Evolutionary conservation across 2,113 vertebrate genomes (phyloP).

Genomic region (Pycnonotus jocosus): DNA sequence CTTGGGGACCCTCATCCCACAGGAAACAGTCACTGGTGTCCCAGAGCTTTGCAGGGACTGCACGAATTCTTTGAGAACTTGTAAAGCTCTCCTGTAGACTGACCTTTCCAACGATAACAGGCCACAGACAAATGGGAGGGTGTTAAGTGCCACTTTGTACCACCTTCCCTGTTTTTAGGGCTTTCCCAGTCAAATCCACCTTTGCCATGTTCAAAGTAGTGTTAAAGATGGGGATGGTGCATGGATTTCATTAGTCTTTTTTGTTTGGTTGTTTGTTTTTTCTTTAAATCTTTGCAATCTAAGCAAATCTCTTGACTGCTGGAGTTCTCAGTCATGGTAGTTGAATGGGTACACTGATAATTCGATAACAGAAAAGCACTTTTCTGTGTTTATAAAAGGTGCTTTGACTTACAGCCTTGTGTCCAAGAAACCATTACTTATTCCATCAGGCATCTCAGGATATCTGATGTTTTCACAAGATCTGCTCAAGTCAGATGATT

Average conservation of each 20-base stretch:
- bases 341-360: neutral
- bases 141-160: fast-evolving
- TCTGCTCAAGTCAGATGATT: neutral
- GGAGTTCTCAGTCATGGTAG: neutral
- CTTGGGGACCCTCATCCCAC: fast-evolving
- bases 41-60: fast-evolving
- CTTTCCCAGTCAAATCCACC: neutral
- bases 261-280: too few species aligned
- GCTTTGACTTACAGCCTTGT: neutral
- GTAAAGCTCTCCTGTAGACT: too few species aligned
- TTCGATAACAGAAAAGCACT: neutral
- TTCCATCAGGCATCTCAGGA: neutral
- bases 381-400: neutral
- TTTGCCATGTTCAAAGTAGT: fast-evolving
- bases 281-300: neutral
- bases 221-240: too few species aligned
- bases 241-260: neutral
- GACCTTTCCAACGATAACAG: fast-evolving
- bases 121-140: neutral
- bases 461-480: neutral
- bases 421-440: neutral
- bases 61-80: fast-evolving
- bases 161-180: fast-evolving
- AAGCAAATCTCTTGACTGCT: neutral
- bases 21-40: fast-evolving